Percentiles rank a stretch among this genome's conserved stretches.
phyloP scores from a whole-genome alignment of 2,888 invertebrate species.

The Tortrix viridana region DNA sequence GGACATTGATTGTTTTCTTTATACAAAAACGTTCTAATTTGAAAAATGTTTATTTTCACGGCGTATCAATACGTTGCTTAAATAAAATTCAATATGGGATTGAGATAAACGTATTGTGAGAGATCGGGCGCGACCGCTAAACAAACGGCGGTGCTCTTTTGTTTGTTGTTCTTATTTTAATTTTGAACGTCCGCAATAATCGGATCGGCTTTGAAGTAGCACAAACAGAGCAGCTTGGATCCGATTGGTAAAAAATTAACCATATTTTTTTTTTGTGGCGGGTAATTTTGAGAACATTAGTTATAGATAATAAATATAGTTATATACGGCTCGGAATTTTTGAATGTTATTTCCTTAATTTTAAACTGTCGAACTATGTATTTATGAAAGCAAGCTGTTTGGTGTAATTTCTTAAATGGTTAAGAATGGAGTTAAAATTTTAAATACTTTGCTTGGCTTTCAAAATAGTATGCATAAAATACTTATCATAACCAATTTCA shows the following conservation, averaged over 20 bases:
- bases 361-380: too few relatives aligned
- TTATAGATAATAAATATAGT: too few relatives aligned
- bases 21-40: slow-evolving; percentile 30
- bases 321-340: too few relatives aligned
- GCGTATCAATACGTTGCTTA: slow-evolving; percentile 31
- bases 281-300: too few relatives aligned
- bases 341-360: too few relatives aligned
- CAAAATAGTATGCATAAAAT: too few relatives aligned
- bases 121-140: slow-evolving; percentile 61
- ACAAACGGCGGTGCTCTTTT: slow-evolving; percentile 59
- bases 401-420: too few relatives aligned
- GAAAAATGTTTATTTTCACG: slow-evolving; percentile 33
- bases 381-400: too few relatives aligned
- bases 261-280: too few relatives aligned
- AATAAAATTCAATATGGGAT: slow-evolving; percentile 38
- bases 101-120: slow-evolving; percentile 35
- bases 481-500: too few relatives aligned
- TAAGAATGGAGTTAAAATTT: too few relatives aligned
- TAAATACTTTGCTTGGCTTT: too few relatives aligned
- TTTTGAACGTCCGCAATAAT: slow-evolving; percentile 69
- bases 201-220: slow-evolving; percentile 65
- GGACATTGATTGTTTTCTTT: slow-evolving; percentile 25
- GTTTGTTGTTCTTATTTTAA: slow-evolving; percentile 77
- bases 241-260: slow-evolving; percentile 5
- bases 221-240: not conserved